These are phyloP conservation scores for Cyclina sinensis DNA, from an alignment of 1,140 invertebrate species.

Conservation along the genomic window DNA sequence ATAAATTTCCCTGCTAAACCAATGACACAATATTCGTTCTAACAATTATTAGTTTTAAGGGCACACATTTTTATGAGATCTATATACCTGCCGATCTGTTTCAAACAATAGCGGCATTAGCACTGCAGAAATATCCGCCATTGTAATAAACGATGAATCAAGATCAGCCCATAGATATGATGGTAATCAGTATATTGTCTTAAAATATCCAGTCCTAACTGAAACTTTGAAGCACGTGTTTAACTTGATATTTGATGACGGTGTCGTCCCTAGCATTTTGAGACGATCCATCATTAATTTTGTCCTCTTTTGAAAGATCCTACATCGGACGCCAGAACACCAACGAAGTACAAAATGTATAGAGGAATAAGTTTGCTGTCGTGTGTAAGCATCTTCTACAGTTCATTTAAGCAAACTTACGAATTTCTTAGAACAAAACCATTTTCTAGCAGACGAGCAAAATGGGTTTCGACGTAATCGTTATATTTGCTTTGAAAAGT, in stretches of 20 bases:
- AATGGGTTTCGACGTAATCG: slow-evolving; percentile 15
- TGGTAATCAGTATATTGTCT: slow-evolving; percentile 1
- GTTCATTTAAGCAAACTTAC: slow-evolving; percentile 10
- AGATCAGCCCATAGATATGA: slow-evolving; percentile 1
- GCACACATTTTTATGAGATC: too few species aligned
- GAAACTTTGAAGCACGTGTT: not conserved
- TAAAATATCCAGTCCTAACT: slow-evolving; percentile 2
- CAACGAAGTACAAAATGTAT: slow-evolving; percentile 55
- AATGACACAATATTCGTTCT: too few species aligned
- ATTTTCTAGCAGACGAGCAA: slow-evolving; percentile 48
- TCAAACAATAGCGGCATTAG: slow-evolving; percentile 23
- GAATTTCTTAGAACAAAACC: slow-evolving; percentile 11
- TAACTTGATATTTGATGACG: not conserved
- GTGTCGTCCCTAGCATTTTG: slow-evolving; percentile 17
- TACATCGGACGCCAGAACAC: not conserved
- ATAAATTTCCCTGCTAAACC: too few species aligned
- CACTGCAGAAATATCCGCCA: not conserved
- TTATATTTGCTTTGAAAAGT: slow-evolving; percentile 32
- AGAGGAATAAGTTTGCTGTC: slow-evolving; percentile 48
- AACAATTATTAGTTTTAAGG: too few species aligned
- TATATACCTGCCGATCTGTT: too few species aligned
- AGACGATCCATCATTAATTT: slow-evolving; percentile 16
- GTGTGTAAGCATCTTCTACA: slow-evolving; percentile 49
- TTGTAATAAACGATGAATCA: not conserved
- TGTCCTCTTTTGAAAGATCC: slow-evolving; percentile 35